These are phyloP conservation scores for Prostheceraeus crozeri DNA, from an alignment of 2,888 invertebrate species.

Conservation along the genomic window DNA sequence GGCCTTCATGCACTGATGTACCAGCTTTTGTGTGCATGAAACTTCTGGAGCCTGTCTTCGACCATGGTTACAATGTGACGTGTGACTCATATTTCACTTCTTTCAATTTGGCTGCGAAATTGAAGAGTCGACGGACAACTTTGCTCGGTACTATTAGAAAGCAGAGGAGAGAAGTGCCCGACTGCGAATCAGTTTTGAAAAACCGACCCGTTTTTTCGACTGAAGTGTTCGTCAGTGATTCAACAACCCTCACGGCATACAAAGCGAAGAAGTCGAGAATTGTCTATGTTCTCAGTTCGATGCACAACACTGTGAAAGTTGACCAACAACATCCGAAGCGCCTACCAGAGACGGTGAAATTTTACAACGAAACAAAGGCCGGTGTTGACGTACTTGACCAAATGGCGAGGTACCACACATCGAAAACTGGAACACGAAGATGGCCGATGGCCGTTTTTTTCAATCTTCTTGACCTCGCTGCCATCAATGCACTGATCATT, in stretches of 20 bases:
- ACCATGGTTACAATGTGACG: slow-evolving; percentile 26
- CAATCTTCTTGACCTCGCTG: slow-evolving; percentile 6
- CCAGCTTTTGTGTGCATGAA: slow-evolving; percentile 7
- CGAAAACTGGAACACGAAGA: neutral
- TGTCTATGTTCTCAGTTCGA: slow-evolving; percentile 22
- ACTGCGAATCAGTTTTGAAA: slow-evolving; percentile 21
- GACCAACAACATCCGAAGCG: neutral
- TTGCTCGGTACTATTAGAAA: slow-evolving; percentile 21
- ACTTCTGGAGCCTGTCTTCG: neutral
- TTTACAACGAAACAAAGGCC: slow-evolving; percentile 30
- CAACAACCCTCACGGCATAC: slow-evolving; percentile 16
- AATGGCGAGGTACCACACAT: slow-evolving; percentile 9
- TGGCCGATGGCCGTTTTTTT: slow-evolving; percentile 21
- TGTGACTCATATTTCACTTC: slow-evolving; percentile 15
- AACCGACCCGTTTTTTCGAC: neutral
- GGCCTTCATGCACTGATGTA: neutral
- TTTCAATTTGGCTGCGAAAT: neutral
- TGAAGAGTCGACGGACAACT: slow-evolving; percentile 17
- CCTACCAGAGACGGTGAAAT: slow-evolving; percentile 10
- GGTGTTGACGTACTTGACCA: slow-evolving; percentile 19
- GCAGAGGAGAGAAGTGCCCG: slow-evolving; percentile 20
- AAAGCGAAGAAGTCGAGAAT: slow-evolving; percentile 23
- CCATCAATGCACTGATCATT: slow-evolving; percentile 5
- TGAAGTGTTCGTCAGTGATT: neutral
- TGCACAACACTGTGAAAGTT: slow-evolving; percentile 22